Conservation (phyloP, 1,140 invertebrate genomes). For the Diachasmimorpha longicaudata region DNA sequence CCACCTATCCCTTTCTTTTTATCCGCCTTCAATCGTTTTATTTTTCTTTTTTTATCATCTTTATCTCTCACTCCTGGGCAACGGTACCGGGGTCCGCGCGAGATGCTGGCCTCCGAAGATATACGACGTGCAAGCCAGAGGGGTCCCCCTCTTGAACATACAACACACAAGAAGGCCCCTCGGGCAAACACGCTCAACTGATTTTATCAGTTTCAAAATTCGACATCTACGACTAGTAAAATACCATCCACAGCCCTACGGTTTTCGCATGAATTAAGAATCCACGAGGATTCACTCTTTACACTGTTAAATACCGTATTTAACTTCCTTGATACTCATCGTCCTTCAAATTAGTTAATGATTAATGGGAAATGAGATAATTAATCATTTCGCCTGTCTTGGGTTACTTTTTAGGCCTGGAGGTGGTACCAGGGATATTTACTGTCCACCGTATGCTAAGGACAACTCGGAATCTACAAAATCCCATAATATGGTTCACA, state of each 20-base stretch:
- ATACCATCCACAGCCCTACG: background rate
- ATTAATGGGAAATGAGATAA: slow-evolving; percentile 29
- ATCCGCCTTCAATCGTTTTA: background rate
- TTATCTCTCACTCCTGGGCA: slow-evolving; percentile 5
- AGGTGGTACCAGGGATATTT: slow-evolving; percentile 53
- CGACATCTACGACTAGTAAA: background rate
- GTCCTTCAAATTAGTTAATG: slow-evolving; percentile 4
- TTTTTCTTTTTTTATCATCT: slow-evolving; percentile 1
- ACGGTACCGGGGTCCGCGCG: background rate
- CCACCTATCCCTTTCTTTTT: background rate
- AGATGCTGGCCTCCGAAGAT: background rate
- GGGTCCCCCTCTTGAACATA: background rate
- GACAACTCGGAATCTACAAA: slow-evolving; percentile 53
- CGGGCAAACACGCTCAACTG: background rate
- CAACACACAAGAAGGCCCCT: background rate
- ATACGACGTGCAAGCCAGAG: background rate
- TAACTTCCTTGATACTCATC: background rate
- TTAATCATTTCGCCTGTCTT: slow-evolving; percentile 48
- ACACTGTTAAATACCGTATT: background rate
- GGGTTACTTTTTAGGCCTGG: slow-evolving; percentile 43
- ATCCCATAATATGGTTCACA: slow-evolving; percentile 62
- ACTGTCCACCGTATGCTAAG: slow-evolving; percentile 56
- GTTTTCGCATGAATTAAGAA: background rate
- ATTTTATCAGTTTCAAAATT: slow-evolving; percentile 12
- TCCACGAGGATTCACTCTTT: background rate